These are phyloP conservation scores for Agonopterix subpropinquella DNA, from an alignment of 2,888 invertebrate species.

Conservation along the genomic window DNA sequence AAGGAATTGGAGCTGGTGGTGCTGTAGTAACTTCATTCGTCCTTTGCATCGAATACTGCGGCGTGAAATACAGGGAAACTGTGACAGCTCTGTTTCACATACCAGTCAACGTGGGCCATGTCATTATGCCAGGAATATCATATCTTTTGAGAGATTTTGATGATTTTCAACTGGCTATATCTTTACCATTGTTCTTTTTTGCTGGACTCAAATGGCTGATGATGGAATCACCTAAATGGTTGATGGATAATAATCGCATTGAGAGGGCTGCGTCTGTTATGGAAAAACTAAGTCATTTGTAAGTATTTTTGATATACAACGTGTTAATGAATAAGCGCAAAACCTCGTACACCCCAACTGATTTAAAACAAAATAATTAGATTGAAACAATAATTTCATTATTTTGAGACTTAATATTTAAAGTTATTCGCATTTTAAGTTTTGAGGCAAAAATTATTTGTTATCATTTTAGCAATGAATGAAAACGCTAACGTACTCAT, in stretches of 20 bases:
- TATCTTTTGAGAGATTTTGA: conserved; percentile 46
- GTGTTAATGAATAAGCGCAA: too few relatives aligned
- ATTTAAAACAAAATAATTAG: too few relatives aligned
- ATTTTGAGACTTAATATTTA: too few relatives aligned
- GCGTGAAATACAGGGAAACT: conserved; percentile 37
- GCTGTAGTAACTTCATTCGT: conserved; percentile 51
- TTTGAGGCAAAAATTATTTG: too few relatives aligned
- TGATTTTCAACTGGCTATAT: conserved; percentile 42
- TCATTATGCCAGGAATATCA: conserved; percentile 42
- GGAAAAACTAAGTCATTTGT: conserved; percentile 34
- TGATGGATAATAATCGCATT: conserved; percentile 40
- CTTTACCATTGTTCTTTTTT: conserved; percentile 42
- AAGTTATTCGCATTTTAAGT: too few relatives aligned
- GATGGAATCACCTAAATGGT: conserved; percentile 57
- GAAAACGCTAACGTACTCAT: too few relatives aligned
- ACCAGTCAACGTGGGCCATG: conserved; percentile 48
- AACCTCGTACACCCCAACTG: too few relatives aligned
- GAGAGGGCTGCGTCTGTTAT: conserved; percentile 36
- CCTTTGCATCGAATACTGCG: conserved; percentile 46
- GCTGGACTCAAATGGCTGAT: conserved; percentile 28
- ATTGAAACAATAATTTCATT: too few relatives aligned
- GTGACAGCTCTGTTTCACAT: conserved; percentile 47
- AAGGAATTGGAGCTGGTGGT: conserved; percentile 51
- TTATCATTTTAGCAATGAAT: too few relatives aligned
- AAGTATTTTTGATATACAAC: background rate